Base-by-base conservation (phyloP, 2,888 invertebrate genomes). In the Ophion slaviceki region DNA sequence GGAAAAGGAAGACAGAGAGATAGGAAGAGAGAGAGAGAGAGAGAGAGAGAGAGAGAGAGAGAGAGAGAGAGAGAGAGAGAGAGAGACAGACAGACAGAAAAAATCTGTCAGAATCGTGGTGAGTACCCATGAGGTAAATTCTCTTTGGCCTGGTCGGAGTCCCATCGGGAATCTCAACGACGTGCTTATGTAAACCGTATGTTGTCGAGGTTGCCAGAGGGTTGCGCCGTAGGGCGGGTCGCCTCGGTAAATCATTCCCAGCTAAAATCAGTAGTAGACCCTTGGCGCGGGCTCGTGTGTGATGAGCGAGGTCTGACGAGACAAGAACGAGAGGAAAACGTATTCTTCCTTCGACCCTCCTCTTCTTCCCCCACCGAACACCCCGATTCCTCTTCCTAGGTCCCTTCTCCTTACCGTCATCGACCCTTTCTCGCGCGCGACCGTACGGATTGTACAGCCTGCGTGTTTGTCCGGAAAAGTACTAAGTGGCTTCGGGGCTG, bases 161-260 rank as follows among this genome's bases (percentile, higher is more conserved):
- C 87, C 85, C 77, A 85, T 72, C 79, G 87, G 86, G 89, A 88
- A 90, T 90, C 90, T 89, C 90, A 89, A 89, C 89, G 88, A 89
- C 86, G 88, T 90, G 89, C 89, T 91, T 91, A 90, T 91, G 91
- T 91, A 91, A 91, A 91, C 90, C 89, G 89, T 86, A 87, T 90
- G 90, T 91, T 89, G 88, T 88, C 87, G 88, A 82, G 82, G 62
- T 74, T 71, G 74, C 80, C 72, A n/a, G 76, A 82, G 85, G 85
- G 70, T 81, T 72, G 59, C 28, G 28, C 40, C 70, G 45, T 32
- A 64, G 86, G 80, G 80, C 83, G 76, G 83, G 77, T 59, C 71
- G 70, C 79, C 82, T 80, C 90, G 86, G 89, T 91, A 91, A 91
- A 91, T 91, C 91, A 91, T 90, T 90, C 88, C 86, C 88, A 86